A percentile compares a stretch with the other conserved stretches of the same genome.
phyloP scores from a whole-genome alignment of 2,888 invertebrate genomes.

The Standfussiana lucernea region DNA sequence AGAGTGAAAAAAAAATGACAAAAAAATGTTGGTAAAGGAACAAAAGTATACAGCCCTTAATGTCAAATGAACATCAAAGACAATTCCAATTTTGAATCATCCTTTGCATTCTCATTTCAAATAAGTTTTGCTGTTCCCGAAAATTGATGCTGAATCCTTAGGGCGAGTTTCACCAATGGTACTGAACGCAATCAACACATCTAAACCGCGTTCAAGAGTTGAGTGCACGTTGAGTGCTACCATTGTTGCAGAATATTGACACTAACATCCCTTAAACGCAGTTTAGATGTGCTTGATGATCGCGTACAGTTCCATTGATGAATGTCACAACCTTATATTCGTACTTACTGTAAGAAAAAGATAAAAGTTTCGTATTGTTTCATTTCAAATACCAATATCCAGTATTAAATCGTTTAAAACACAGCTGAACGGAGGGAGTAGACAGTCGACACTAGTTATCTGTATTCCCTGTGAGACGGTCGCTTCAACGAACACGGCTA shows the following conservation, averaged over 20 bases:
- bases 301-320: background rate
- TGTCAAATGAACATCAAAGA: background rate
- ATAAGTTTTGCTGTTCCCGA: background rate
- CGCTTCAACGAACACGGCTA: constrained; percentile 59
- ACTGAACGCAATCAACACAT: background rate
- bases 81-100: constrained; percentile 6
- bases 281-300: background rate
- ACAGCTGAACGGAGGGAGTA: constrained; percentile 39
- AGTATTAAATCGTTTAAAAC: constrained; percentile 44
- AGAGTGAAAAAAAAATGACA: constrained; percentile 1
- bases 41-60: background rate
- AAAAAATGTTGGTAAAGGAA: background rate
- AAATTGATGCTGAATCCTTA: background rate
- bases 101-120: constrained; percentile 5
- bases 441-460: constrained; percentile 61
- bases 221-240: background rate
- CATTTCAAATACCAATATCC: constrained; percentile 33
- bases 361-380: constrained; percentile 8
- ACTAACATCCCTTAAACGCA: background rate
- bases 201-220: background rate
- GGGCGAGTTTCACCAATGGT: background rate
- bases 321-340: background rate
- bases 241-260: background rate
- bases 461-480: constrained; percentile 63
- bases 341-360: background rate